Base-by-base conservation (phyloP, 1,140 invertebrate genomes). In the Panulirus ornatus region DNA sequence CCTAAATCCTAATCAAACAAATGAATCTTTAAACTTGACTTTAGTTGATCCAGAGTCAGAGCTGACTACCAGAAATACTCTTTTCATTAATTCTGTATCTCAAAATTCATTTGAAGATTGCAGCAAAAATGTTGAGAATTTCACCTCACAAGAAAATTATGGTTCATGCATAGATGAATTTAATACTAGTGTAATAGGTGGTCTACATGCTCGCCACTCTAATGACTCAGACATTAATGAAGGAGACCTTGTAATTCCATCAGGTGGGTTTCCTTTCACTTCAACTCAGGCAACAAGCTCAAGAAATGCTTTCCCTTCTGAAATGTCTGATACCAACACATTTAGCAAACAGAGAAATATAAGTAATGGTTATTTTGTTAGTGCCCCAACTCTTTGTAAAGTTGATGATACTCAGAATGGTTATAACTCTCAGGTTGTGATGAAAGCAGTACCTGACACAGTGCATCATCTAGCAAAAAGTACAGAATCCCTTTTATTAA, bases 241-340 rank as follows among this genome's bases (percentile, higher is more conserved):
- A 34, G 71, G 44, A 22, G 30, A 22, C 27, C 16, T 58, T 34
- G 19, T 76, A 14, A 54, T 86, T 40, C 71, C 70, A 22, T 70
- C 84, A 30, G 42, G 70, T 16, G 36, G 34, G 22, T 14, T 86
- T 27, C 84, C 71, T 51, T 58, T 75, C 71, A 86, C 84, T 27
- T 86, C 84, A 54, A 86, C 84, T 76, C 84, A 86, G 84, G 0
- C 76, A 44, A 22, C n/a, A 47, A 38, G 27, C n/a, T 51, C 38
- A 34, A 73, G 58, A 42, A 30, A 36, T 9, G n/a, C 27, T 8
- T n/a, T 6, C 27, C 0, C 40, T 11, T 5, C n/a, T 34, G 0
- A 40, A 1, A 22, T n/a, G 14, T 2, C 38, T 34, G n/a, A 27
- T 8, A 30, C 22, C 14, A 30, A 19, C 54, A 19, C 27, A 42